Base-by-base conservation (phyloP, 2,113 vertebrate genomes). In the Atrichornis clamosus region DNA sequence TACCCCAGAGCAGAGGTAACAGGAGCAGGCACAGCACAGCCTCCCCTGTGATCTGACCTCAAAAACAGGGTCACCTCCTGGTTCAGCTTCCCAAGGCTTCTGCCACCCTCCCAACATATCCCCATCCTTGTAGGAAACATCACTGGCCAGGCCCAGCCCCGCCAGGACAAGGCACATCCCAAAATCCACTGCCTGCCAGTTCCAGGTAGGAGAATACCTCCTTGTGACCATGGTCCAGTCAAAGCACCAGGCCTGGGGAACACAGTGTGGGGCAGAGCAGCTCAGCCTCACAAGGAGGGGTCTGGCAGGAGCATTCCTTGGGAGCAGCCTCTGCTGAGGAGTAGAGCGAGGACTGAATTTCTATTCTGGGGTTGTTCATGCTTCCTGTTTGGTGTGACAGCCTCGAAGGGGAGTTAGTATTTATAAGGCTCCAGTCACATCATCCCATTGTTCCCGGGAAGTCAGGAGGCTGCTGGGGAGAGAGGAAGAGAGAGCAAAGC, bases 231-330 rank as follows among this genome's bases (percentile, higher is more conserved):
- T 1, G 13, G 20, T 30, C 37, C n/a, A 35, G n/a, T 7, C 11
- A 62, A 65, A 88, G 39, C 68, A 49, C 10, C 0, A 0, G 9
- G 9, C 13, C 20, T 33, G 33, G 18, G 58, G 33, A 65, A 8
- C 27, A 58, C 12, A 10, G 4, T 0, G 10, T 77, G 21, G 23
- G 27, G n/a, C 65, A 68, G 32, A 62, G 59, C 1, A 13, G 49
- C 76, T 76, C 1, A 0, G 74, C 21, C 15, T 17, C 1, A 1
- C 0, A 0, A 44, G 22, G 41, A 63, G 27, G n/a, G 22, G 4
- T 16, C 80, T 49, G 80, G 16, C 50, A 52, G 76, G 41, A 2
- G 44, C 35, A 9, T 41, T 75, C 53, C 79, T 73, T 52, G 39
- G 55, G 35, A 90, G 59, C 67, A 80, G 41, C 32, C 53, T 52